phyloP scores from a whole-genome alignment of 2,113 vertebrate genomes.

The Engraulis encrasicolus region DNA sequence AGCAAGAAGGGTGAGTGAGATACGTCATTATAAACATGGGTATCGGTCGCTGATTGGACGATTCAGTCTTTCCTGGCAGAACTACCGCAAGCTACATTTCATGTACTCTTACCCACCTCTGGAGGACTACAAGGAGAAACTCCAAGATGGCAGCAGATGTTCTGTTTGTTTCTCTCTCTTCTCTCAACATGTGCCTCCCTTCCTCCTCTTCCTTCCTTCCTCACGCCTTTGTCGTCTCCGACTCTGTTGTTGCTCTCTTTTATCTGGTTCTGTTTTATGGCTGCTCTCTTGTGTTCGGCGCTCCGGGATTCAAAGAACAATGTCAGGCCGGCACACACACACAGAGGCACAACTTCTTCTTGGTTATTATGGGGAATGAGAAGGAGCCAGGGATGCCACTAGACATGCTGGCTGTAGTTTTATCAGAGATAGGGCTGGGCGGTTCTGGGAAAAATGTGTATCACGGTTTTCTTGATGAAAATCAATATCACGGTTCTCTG shows the following conservation, averaged over 20 bases:
- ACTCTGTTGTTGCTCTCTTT: background rate
- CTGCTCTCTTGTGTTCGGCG: too few species aligned
- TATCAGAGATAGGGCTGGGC: too few species aligned
- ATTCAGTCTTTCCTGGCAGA: too few species aligned
- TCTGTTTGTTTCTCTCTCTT: constrained; percentile 53
- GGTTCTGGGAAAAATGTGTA: too few species aligned
- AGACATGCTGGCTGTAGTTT: too few species aligned
- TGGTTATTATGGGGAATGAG: background rate
- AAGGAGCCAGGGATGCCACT: too few species aligned
- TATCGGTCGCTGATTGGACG: too few species aligned
- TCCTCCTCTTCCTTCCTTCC: too few species aligned
- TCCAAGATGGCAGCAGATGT: constrained; percentile 61
- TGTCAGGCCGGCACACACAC: background rate
- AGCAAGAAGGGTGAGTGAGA: too few species aligned
- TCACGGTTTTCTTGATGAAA: too few species aligned
- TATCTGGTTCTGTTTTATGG: background rate
- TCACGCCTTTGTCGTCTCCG: background rate
- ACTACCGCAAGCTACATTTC: background rate
- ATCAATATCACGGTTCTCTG: too few species aligned
- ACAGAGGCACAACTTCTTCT: background rate
- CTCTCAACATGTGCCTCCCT: constrained; percentile 55
- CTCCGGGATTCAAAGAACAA: background rate
- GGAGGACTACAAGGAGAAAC: background rate
- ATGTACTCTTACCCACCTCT: constrained; percentile 42
- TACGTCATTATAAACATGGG: too few species aligned